A percentile compares a stretch with the other conserved stretches of the same genome.
These are phyloP conservation scores for Thysanoteuthis rhombus DNA, from an alignment of 2,888 invertebrate genomes.

Conservation along the genomic window DNA sequence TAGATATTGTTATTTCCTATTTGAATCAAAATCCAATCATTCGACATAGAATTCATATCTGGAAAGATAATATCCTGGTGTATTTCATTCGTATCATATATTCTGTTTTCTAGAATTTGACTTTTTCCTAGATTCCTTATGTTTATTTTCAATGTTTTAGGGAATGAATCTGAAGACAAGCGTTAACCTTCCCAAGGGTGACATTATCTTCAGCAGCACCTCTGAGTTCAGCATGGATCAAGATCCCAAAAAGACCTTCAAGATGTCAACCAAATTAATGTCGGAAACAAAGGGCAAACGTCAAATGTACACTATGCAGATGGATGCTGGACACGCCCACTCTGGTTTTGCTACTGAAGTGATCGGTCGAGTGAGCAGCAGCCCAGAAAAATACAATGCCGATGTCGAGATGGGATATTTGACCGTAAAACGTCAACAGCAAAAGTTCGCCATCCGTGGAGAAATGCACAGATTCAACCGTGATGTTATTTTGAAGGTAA, in stretches of 20 bases:
- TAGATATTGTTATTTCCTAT: neutral
- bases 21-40: neutral
- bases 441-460: neutral
- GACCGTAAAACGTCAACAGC: neutral
- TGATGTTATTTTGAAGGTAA: neutral
- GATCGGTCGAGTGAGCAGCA: neutral
- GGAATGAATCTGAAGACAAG: neutral
- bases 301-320: neutral
- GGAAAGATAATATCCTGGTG: no score
- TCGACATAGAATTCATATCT: no score
- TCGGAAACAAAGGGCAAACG: neutral
- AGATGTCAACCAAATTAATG: neutral
- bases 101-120: no score
- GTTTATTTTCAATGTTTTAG: neutral
- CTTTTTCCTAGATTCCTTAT: no score
- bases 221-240: neutral
- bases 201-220: neutral
- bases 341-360: neutral
- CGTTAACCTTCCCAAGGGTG: neutral
- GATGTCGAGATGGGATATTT: constrained; percentile 12
- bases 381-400: neutral
- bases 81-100: no score
- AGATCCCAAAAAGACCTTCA: neutral
- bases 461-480: neutral
- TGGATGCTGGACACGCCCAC: neutral